Evolutionary conservation across 2,797 vertebrate genomes (phyloP).

Genomic region (Pampus argenteus): DNA sequence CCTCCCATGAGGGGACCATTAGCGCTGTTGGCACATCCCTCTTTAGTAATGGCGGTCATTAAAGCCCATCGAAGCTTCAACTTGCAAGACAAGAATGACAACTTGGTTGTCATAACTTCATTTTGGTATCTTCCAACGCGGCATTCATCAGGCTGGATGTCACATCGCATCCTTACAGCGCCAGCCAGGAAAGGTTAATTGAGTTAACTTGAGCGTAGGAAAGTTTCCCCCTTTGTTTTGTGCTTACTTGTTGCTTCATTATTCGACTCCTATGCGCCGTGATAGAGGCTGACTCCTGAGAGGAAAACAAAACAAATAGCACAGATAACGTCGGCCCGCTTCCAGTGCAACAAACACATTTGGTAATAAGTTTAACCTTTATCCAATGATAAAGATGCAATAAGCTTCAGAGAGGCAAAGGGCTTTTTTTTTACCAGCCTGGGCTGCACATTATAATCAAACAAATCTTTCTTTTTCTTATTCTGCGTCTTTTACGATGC

Average conservation of each 20-base stretch:
- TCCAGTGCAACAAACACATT: not conserved
- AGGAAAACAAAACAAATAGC: not conserved
- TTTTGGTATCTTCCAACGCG: not conserved
- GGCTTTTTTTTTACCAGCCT: not conserved
- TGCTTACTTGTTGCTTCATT: not conserved
- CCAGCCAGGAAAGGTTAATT: not conserved
- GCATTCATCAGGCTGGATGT: not conserved
- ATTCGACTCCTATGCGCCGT: not conserved
- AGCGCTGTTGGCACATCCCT: not conserved
- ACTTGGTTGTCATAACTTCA: not conserved
- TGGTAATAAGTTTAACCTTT: not conserved
- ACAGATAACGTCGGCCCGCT: not conserved
- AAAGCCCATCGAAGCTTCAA: constrained; percentile 16
- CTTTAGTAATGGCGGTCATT: constrained; percentile 10
- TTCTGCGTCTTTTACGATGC: not conserved
- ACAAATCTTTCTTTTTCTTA: not conserved
- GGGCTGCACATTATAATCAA: not conserved
- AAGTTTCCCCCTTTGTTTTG: not conserved
- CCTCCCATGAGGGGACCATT: not conserved
- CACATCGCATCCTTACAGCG: not conserved
- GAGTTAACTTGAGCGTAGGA: not conserved
- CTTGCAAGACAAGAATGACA: not conserved
- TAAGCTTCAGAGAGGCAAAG: too few species aligned
- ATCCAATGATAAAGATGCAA: not conserved
- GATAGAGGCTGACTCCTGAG: not conserved